Conservation (phyloP, 2,113 vertebrate species). For the Proterorhinus semilunaris region DNA sequence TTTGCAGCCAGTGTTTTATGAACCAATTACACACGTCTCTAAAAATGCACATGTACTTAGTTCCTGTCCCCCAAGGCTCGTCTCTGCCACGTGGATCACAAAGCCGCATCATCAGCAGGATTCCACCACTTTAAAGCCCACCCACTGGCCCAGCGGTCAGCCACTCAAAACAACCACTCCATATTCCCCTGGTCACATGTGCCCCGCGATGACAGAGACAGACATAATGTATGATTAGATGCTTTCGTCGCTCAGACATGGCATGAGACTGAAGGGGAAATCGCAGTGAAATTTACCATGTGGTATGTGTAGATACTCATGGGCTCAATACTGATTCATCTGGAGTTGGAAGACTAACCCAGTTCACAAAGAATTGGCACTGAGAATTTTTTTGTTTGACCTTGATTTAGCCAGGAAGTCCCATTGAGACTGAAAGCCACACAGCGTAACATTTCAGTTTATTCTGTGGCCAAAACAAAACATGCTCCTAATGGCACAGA, state of each 20-base stretch:
- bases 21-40: not conserved
- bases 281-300: constrained; percentile 35
- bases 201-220: constrained; percentile 15
- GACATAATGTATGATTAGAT: constrained; percentile 37
- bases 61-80: constrained; percentile 36
- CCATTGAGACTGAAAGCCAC: no score
- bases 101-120: constrained; percentile 60
- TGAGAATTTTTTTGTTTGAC: no score
- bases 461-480: no score
- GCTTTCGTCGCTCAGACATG: constrained; percentile 37
- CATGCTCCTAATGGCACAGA: no score
- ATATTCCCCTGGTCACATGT: constrained; percentile 23
- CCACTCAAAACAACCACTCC: constrained; percentile 19
- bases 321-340: constrained; percentile 5
- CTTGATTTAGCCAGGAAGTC: no score
- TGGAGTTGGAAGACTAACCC: not conserved
- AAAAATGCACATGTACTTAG: not conserved
- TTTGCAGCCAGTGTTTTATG: not conserved
- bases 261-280: constrained; percentile 27
- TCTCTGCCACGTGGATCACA: constrained; percentile 48
- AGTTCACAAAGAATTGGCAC: not conserved
- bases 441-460: no score
- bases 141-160: constrained; percentile 21
- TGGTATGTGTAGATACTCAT: constrained; percentile 8
- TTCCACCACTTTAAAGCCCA: constrained; percentile 22